Conservation (phyloP, 2,888 invertebrate genomes). For the Xylocampa areola region DNA sequence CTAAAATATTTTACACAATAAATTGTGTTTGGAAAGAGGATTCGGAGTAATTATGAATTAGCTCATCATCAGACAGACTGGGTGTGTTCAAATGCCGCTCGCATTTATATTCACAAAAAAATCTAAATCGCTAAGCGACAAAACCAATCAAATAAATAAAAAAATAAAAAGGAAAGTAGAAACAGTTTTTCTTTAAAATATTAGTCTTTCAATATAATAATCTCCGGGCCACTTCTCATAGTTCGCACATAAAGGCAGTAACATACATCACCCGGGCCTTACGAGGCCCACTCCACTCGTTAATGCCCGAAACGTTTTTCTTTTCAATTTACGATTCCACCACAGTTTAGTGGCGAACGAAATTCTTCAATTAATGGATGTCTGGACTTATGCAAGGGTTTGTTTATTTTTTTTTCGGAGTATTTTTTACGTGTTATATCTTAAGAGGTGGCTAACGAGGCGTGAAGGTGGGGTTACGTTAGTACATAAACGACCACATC, state of each 20-base stretch:
- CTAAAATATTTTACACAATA: no score
- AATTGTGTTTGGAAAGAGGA: no score
- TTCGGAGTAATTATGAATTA: no score
- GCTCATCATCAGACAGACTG: no score
- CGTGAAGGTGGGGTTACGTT: no score
- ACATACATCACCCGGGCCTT: slow-evolving; percentile 49
- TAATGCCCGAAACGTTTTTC: slow-evolving; percentile 64
- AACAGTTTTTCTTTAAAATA: background rate
- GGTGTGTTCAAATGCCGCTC: no score
- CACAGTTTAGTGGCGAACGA: slow-evolving; percentile 53
- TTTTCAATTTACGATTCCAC: slow-evolving; percentile 73
- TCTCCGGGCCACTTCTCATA: slow-evolving; percentile 22
- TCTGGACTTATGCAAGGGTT: slow-evolving; percentile 28
- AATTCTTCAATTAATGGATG: slow-evolving; percentile 66
- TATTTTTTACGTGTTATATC: background rate
- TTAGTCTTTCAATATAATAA: no score
- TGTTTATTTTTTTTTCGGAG: slow-evolving; percentile 8
- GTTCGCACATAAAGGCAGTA: slow-evolving; percentile 35
- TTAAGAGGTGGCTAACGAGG: no score
- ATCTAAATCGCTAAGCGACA: no score
- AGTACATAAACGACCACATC: no score
- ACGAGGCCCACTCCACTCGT: slow-evolving; percentile 59
- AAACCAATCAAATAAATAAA: no score
- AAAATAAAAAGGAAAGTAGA: background rate
- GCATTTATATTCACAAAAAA: no score